Percentiles rank a stretch among this genome's conserved stretches.
phyloP scores from a whole-genome alignment of 2,888 invertebrate species.

The Brachypalpus laphriformis region DNA sequence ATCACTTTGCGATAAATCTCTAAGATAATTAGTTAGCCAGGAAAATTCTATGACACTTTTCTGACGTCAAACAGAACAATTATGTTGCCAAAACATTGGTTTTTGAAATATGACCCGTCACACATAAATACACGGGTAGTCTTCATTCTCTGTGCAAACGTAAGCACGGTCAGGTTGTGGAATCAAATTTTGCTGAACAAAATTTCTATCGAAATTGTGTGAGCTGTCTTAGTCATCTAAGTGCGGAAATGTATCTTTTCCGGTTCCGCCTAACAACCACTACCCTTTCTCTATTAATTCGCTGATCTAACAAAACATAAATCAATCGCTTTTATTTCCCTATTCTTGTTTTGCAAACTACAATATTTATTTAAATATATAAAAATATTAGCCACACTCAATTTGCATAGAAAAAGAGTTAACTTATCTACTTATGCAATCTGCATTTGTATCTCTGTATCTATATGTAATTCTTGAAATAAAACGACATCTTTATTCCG shows the following conservation, averaged over 20 bases:
- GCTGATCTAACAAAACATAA: neutral
- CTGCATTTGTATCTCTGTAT: conserved; percentile 4
- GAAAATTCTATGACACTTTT: neutral
- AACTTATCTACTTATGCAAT: conserved; percentile 43
- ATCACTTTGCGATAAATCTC: neutral
- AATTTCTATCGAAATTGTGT: too few relatives aligned
- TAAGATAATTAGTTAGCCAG: neutral
- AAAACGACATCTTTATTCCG: conserved; percentile 55
- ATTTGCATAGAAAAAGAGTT: conserved; percentile 53
- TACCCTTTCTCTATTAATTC: neutral
- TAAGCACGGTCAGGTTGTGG: neutral
- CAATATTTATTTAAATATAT: neutral
- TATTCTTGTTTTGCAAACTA: neutral
- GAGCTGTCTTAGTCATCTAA: neutral
- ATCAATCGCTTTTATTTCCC: neutral
- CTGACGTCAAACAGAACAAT: neutral
- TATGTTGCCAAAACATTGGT: neutral
- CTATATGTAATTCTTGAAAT: conserved; percentile 24
- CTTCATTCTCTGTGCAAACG: neutral
- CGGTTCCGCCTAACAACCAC: neutral
- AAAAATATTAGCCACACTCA: neutral
- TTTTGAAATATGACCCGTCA: neutral
- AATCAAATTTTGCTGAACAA: neutral
- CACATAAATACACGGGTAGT: neutral
- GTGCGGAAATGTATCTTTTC: neutral